A percentile compares a stretch with the other conserved stretches of the same genome.
These are phyloP conservation scores for Saccopteryx bilineata DNA, from an alignment of 2,113 vertebrate genomes.

Conservation along the genomic window DNA sequence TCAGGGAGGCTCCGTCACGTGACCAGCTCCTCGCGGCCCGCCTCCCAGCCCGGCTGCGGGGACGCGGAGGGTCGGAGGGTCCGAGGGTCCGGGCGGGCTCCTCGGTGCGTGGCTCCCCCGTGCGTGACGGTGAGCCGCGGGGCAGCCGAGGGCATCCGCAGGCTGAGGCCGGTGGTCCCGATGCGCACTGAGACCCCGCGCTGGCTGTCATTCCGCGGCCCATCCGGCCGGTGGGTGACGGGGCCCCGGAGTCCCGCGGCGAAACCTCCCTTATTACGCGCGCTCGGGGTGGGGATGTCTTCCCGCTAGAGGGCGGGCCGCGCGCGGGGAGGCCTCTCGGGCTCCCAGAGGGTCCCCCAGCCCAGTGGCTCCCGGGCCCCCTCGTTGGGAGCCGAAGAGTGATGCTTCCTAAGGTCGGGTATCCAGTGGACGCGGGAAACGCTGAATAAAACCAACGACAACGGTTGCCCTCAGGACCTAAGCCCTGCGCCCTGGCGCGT, in stretches of 20 bases:
- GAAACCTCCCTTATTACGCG: background rate
- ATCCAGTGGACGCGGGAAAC: background rate
- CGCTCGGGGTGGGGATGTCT: background rate
- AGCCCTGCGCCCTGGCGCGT: background rate
- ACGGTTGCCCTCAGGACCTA: background rate
- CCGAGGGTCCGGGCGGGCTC: background rate
- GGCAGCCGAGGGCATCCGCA: background rate
- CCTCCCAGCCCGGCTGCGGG: background rate
- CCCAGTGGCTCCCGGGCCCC: background rate
- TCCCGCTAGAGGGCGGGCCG: background rate
- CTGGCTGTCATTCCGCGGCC: background rate
- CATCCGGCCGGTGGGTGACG: background rate
- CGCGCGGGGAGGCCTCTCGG: background rate
- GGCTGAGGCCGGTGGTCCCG: background rate
- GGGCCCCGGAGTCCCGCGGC: background rate
- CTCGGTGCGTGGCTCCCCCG: background rate
- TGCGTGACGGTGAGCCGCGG: background rate
- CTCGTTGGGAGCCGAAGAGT: rapidly evolving
- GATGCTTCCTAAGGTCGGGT: background rate
- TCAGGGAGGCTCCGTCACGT: background rate
- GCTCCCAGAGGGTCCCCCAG: background rate
- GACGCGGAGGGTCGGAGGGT: background rate
- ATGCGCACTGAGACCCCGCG: background rate
- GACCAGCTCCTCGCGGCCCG: background rate
- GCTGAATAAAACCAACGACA: background rate